These are phyloP conservation scores for Xanthorhoe designata DNA, from an alignment of 2,888 invertebrate genomes.

Conservation along the genomic window DNA sequence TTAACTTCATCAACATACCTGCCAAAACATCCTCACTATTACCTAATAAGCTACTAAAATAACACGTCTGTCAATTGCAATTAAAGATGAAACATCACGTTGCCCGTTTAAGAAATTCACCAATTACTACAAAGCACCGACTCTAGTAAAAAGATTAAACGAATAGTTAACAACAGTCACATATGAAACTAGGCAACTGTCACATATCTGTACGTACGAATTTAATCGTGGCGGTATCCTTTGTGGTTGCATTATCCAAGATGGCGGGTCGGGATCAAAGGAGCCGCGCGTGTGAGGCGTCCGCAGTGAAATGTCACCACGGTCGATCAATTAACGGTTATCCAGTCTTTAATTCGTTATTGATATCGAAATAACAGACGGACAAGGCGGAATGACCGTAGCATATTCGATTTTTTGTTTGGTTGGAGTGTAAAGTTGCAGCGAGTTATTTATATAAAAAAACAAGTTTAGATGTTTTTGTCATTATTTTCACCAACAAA, in stretches of 20 bases:
- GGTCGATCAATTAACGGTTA: constrained; percentile 79
- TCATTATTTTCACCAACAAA: not conserved
- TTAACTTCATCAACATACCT: constrained; percentile 33
- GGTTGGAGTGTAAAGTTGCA: constrained; percentile 46
- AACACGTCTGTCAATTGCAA: constrained; percentile 38
- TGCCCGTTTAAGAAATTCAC: constrained; percentile 37
- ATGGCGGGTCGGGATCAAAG: constrained; percentile 72
- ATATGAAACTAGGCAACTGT: constrained; percentile 75
- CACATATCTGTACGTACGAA: constrained; percentile 81
- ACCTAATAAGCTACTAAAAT: constrained; percentile 34
- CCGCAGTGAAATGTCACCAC: constrained; percentile 82
- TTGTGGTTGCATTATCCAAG: constrained; percentile 63
- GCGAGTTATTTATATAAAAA: constrained; percentile 5
- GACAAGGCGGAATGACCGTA: constrained; percentile 61
- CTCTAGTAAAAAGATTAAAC: constrained; percentile 52
- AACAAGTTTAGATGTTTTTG: not conserved
- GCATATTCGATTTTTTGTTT: constrained; percentile 59
- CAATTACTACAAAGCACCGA: constrained; percentile 61
- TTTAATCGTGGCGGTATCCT: constrained; percentile 79
- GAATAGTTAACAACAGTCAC: constrained; percentile 54
- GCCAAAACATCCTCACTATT: constrained; percentile 20
- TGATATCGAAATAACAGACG: constrained; percentile 70
- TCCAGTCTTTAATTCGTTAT: constrained; percentile 72
- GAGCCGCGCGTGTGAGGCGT: constrained; percentile 71
- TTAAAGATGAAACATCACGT: constrained; percentile 35